Conservation (phyloP, 2,797 vertebrate genomes). For the Petrocephalus sullivani region DNA sequence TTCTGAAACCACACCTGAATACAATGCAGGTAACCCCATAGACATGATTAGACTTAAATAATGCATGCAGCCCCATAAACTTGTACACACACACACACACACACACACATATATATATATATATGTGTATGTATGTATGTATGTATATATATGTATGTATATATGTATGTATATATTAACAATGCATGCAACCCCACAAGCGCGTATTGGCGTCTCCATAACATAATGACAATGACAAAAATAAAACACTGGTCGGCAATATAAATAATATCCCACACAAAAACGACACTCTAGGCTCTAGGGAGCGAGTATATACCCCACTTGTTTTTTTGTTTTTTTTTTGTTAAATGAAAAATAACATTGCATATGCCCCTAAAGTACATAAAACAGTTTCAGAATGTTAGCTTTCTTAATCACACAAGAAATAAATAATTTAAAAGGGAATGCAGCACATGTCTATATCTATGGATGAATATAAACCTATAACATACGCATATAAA, state of each 20-base stretch:
- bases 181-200: background rate
- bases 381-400: background rate
- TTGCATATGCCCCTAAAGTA: background rate
- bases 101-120: too few species aligned
- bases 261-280: background rate
- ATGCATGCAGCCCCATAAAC: background rate
- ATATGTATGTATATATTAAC: background rate
- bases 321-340: background rate
- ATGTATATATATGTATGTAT: too few species aligned
- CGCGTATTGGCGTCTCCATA: background rate
- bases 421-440: background rate
- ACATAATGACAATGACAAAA: background rate
- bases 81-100: too few species aligned
- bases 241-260: background rate
- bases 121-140: too few species aligned
- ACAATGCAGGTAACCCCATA: slow-evolving; percentile 9
- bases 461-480: background rate
- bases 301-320: background rate
- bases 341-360: background rate
- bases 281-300: background rate
- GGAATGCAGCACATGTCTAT: background rate
- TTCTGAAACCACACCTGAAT: slow-evolving; percentile 97
- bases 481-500: background rate
- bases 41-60: background rate
- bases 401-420: background rate